Conservation (phyloP, 2,797 vertebrate species). For the Rousettus madagascariensis region DNA sequence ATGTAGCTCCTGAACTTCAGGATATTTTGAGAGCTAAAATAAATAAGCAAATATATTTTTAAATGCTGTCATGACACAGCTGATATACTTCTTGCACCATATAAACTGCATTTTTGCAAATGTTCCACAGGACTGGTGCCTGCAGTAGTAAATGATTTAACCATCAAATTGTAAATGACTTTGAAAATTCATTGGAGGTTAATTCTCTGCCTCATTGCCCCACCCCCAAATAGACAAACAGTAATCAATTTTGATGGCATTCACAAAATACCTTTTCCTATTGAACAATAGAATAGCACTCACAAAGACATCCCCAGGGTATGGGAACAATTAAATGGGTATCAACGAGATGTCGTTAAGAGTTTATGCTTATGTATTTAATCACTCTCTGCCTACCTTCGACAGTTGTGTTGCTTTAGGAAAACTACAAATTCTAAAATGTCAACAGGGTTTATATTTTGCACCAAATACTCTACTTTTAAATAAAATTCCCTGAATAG, state of each 20-base stretch:
- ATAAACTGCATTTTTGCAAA: slow-evolving; percentile 69
- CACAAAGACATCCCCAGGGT: slow-evolving; percentile 71
- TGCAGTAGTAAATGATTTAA: slow-evolving; percentile 72
- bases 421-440: slow-evolving; percentile 73
- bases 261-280: slow-evolving; percentile 77
- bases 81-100: slow-evolving; percentile 25
- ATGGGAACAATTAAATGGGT: slow-evolving; percentile 78
- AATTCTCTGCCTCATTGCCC: slow-evolving; percentile 83
- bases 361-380: slow-evolving; percentile 74
- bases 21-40: neutral
- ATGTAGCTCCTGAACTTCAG: neutral
- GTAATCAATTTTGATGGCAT: slow-evolving; percentile 83
- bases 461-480: slow-evolving; percentile 55
- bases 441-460: slow-evolving; percentile 63
- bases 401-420: slow-evolving; percentile 74
- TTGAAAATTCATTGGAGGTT: slow-evolving; percentile 84
- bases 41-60: neutral
- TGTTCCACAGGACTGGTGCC: slow-evolving; percentile 25
- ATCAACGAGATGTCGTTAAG: slow-evolving; percentile 82
- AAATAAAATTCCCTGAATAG: slow-evolving; percentile 57
- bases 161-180: slow-evolving; percentile 78
- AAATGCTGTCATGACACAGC: slow-evolving; percentile 25
- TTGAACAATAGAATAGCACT: slow-evolving; percentile 79
- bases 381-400: slow-evolving; percentile 76
- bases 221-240: slow-evolving; percentile 75